Base-by-base conservation (phyloP, 2,113 vertebrate species). In the Theristicus caerulescens region DNA sequence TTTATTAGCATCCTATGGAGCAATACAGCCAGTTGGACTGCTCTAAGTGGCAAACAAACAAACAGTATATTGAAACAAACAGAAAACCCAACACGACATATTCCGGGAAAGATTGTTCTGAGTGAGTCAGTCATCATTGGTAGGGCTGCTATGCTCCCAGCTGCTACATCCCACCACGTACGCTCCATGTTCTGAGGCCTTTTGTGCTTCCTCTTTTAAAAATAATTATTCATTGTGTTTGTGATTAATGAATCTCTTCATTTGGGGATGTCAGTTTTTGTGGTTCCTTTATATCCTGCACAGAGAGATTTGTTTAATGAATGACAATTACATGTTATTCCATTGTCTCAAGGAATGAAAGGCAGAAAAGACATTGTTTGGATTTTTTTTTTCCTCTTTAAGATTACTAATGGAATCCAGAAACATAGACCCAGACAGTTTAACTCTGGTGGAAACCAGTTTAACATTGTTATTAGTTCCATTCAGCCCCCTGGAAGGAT, bases 181-280 rank as follows among this genome's bases (percentile, higher is more conserved):
- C 46, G 6, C 47, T 91, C 44, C 2, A 15, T 65, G 67, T 84
- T 94, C 86, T 32, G 69, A 93, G 85, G 78, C 42, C 74, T 92
- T 92, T 58, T 80, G 85, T 93, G 49, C 67, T 96, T 94, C 76
- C 77, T 94, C 31, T 90, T 91, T 93, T 47, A 86, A 96, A 91
- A 94, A 74, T 84, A 74, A 70, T 93, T 87, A 84, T 87, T 89
- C 78, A 77, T 85, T 91, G 84, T 91, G 74, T n/a, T 95, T 85
- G 70, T 97, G 94, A 96, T 95, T 97, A 90, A 97, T 93, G 66
- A 82, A 91, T 92, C 58, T 83, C 81, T 87, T 87, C 54, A 66
- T 91, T 77, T 77, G 2, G 12, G 61, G n/a, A 79, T 91, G 89
- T 81, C 51, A 85, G 46, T 38, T 91, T 94, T 95, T 94, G 61